Evolutionary conservation across 2,113 vertebrate genomes (phyloP).

Genomic region (Myiozetetes cayanensis): DNA sequence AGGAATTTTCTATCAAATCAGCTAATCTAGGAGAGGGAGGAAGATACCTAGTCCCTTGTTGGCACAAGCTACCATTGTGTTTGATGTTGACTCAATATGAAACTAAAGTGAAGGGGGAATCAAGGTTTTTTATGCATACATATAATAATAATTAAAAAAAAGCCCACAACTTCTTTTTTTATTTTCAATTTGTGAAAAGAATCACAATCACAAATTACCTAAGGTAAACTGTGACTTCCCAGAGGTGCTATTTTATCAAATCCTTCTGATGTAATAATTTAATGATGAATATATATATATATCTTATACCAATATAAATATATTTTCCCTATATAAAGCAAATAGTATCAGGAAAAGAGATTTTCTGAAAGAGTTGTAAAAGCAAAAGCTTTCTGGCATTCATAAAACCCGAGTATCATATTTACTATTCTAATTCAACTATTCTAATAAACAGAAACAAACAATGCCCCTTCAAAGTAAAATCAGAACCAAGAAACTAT

Average conservation of each 20-base stretch:
- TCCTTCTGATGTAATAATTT: not conserved
- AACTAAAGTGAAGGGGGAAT: not conserved
- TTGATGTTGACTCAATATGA: not conserved
- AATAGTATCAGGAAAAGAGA: not conserved
- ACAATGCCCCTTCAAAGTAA: rapidly evolving
- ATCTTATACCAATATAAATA: not conserved
- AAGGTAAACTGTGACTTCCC: not conserved
- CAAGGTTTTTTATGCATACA: not conserved
- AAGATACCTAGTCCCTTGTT: not conserved
- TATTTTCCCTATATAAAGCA: not conserved
- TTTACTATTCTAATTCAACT: not conserved
- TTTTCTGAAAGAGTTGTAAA: not conserved
- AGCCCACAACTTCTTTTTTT: not conserved
- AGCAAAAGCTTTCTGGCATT: not conserved
- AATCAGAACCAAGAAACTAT: not conserved
- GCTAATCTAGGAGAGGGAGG: not conserved
- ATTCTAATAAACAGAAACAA: not conserved
- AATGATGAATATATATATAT: not conserved
- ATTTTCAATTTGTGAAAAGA: not conserved
- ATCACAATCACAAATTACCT: not conserved
- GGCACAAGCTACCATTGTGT: not conserved
- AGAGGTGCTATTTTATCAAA: not conserved
- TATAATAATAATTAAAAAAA: not conserved
- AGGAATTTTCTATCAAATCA: not conserved
- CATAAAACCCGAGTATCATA: not conserved